Evolutionary conservation across 2,797 vertebrate genomes (phyloP).

Genomic region (Enteromius mattozi): DNA sequence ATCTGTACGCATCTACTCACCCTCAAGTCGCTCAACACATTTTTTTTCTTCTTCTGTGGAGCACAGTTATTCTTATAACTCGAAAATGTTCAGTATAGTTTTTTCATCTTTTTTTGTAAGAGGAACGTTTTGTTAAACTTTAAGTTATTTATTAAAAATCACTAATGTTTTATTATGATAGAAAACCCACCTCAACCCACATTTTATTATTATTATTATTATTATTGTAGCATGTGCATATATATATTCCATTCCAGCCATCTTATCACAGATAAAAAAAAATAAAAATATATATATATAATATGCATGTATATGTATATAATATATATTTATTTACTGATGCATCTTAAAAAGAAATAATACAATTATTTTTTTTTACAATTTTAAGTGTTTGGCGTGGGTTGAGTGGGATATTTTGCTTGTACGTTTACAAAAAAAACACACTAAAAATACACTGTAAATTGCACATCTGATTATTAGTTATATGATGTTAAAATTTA

Average conservation of each 20-base stretch:
- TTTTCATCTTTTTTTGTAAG: not conserved
- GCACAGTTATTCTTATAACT: not conserved
- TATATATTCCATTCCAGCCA: not conserved
- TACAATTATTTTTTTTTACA: not conserved
- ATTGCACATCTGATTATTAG: not conserved
- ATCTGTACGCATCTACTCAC: not conserved
- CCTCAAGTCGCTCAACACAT: not conserved
- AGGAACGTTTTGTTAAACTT: not conserved
- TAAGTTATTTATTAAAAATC: not conserved
- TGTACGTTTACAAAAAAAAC: not conserved
- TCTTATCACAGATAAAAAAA: not conserved
- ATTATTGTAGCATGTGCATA: too few relatives aligned
- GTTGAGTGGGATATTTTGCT: not conserved
- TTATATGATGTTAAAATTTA: not conserved
- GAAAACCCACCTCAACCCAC: not conserved
- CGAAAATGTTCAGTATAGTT: not conserved
- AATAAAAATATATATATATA: not conserved
- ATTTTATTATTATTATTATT: too few relatives aligned
- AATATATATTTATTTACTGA: too few relatives aligned
- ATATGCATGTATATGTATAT: too few relatives aligned
- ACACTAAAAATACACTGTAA: not conserved
- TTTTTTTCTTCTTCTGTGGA: not conserved
- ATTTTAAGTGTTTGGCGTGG: not conserved
- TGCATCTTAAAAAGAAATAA: too few relatives aligned
- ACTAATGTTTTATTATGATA: not conserved